phyloP scores from a whole-genome alignment of 2,113 vertebrate species.

The Lophochroa leadbeateri region DNA sequence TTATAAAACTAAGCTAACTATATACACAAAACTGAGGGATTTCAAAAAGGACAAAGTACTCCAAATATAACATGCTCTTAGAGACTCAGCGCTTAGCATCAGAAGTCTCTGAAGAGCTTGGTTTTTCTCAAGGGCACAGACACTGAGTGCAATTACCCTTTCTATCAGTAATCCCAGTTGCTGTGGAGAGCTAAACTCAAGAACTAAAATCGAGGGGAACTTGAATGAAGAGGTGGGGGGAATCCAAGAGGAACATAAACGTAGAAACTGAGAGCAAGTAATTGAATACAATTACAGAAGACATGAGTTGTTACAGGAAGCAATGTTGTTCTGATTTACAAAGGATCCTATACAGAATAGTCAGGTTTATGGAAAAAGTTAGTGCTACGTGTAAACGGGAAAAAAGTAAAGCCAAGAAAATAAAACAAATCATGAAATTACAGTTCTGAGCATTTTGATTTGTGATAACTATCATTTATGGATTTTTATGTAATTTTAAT shows the following conservation, averaged over 20 bases:
- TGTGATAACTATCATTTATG: background rate
- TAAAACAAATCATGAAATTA: background rate
- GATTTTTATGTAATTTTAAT: background rate
- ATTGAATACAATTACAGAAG: background rate
- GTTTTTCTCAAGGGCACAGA: background rate
- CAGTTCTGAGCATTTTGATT: background rate
- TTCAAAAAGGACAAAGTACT: background rate
- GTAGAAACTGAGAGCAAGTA: background rate
- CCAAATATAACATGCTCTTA: background rate
- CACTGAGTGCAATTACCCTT: background rate
- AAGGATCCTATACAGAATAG: background rate
- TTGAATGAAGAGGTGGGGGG: background rate
- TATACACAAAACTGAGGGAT: background rate
- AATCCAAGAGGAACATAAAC: background rate
- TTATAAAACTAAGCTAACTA: background rate
- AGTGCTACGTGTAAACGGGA: accelerated
- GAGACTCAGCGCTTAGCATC: background rate
- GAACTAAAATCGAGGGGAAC: background rate
- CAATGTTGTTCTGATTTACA: background rate
- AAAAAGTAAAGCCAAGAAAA: background rate
- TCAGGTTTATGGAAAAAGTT: background rate
- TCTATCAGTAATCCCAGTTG: background rate
- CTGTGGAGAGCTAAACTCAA: background rate
- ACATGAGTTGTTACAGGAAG: background rate
- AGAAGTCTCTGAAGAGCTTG: background rate